Evolutionary conservation across 53 echinoderm and acorn worm species (phyloP).

Genomic region (Zoroaster sp.): DNA sequence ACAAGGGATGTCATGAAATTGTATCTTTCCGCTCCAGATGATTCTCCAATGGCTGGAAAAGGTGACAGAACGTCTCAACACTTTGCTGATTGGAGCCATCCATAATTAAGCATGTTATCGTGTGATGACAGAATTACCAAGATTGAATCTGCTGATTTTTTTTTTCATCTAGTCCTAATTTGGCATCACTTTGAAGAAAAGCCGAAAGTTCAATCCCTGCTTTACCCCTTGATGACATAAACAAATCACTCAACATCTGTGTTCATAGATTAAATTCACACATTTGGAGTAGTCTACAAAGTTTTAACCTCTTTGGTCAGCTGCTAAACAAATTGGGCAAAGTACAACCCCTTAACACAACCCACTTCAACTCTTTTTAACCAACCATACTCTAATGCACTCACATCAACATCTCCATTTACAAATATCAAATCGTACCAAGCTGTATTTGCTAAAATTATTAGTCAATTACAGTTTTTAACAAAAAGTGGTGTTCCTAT

Average conservation of each 20-base stretch:
- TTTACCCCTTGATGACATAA: not conserved
- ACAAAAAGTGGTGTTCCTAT: too few relatives aligned
- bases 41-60: not conserved
- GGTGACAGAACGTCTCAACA: not conserved
- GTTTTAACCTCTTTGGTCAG: not conserved
- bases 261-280: not conserved
- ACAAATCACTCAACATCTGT: not conserved
- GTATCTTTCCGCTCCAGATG: conserved; percentile 18
- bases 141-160: not conserved
- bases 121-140: conserved; percentile 16
- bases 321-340: not conserved
- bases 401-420: too few relatives aligned
- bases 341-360: not conserved
- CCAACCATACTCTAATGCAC: too few relatives aligned
- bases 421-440: too few relatives aligned
- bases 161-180: not conserved
- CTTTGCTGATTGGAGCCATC: conserved; percentile 24
- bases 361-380: too few relatives aligned
- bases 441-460: too few relatives aligned
- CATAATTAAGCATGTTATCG: conserved; percentile 29
- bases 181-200: not conserved
- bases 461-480: too few relatives aligned
- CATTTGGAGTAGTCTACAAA: not conserved
- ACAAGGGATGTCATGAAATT: not conserved
- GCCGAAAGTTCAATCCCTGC: not conserved